These are phyloP conservation scores for Selenia dentaria DNA, from an alignment of 2,888 invertebrate species.

Conservation along the genomic window DNA sequence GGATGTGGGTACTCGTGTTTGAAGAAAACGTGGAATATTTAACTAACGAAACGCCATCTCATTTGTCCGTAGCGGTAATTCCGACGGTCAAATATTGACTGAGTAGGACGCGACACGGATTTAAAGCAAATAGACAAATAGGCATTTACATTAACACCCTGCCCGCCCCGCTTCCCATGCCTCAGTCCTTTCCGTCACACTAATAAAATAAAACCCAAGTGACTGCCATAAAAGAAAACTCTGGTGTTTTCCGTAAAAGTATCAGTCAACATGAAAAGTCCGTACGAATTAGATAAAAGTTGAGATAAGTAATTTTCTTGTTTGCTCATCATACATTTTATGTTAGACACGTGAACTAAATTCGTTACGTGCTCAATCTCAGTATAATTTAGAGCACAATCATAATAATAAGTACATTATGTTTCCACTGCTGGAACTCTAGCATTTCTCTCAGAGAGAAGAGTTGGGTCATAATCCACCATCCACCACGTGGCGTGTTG, in stretches of 20 bases:
- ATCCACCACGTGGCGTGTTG: too few species aligned
- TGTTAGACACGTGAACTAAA: constrained; percentile 21
- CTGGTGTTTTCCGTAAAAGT: constrained; percentile 38
- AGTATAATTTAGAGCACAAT: too few species aligned
- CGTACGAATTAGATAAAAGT: constrained; percentile 28
- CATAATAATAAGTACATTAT: too few species aligned
- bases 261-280: constrained; percentile 40
- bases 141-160: constrained; percentile 76
- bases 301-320: constrained; percentile 25
- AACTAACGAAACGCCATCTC: constrained; percentile 58
- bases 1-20: constrained; percentile 42
- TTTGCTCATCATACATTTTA: constrained; percentile 25
- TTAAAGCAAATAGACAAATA: constrained; percentile 79
- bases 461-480: too few species aligned
- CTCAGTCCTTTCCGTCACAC: constrained; percentile 34
- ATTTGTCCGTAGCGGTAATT: constrained; percentile 80
- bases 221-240: constrained; percentile 39
- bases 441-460: too few species aligned
- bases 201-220: constrained; percentile 43
- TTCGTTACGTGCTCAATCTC: constrained; percentile 7
- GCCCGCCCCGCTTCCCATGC: constrained; percentile 35
- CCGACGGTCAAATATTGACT: constrained; percentile 77
- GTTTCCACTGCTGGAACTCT: too few species aligned
- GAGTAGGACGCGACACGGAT: constrained; percentile 80
- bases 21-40: constrained; percentile 59